Percentiles rank a stretch among this genome's conserved stretches.
phyloP scores from a whole-genome alignment of 2,113 vertebrate genomes.

The Chelonoidis abingdonii region DNA sequence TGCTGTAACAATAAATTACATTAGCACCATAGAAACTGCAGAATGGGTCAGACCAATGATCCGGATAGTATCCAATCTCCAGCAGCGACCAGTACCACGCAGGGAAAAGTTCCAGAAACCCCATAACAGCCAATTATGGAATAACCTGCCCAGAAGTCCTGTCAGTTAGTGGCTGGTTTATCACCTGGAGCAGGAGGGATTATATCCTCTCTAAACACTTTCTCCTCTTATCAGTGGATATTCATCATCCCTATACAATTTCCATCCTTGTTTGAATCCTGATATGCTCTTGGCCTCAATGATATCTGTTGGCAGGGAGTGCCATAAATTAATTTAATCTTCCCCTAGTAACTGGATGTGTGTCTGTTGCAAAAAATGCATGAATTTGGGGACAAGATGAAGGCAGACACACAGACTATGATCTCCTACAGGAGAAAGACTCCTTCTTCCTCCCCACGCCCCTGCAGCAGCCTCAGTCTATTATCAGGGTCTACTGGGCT shows the following conservation, averaged over 20 bases:
- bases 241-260: conserved; percentile 42
- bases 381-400: not conserved
- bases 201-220: conserved; percentile 46
- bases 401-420: not conserved
- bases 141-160: conserved; percentile 37
- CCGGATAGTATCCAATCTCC: not conserved
- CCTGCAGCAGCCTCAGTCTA: not conserved
- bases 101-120: not conserved
- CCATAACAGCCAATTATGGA: conserved; percentile 7
- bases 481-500: not conserved
- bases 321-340: not conserved
- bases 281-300: fast-evolving
- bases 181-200: conserved; percentile 65
- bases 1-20: not conserved
- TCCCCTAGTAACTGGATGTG: not conserved
- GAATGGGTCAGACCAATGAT: not conserved
- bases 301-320: not conserved
- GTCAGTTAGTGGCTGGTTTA: conserved; percentile 57
- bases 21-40: not conserved
- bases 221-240: conserved; percentile 49
- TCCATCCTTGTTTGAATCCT: conserved; percentile 21
- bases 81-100: not conserved
- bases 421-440: not conserved
- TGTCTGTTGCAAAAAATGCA: not conserved
- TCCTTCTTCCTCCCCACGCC: not conserved